Conservation (phyloP, 2,797 vertebrate species). For the Psittacula derbiana region DNA sequence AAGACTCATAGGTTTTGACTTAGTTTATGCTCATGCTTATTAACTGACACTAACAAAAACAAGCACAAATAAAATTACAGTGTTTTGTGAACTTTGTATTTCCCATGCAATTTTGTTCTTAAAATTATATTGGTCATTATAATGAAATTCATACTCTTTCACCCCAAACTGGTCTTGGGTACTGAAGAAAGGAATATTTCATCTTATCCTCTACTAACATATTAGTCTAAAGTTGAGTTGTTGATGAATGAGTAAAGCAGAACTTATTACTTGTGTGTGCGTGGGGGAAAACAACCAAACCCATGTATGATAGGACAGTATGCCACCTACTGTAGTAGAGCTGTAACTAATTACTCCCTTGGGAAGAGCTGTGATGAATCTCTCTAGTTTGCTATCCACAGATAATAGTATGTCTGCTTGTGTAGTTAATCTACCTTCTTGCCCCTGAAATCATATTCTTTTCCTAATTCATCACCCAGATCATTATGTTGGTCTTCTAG, state of each 20-base stretch:
- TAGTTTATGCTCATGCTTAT: neutral
- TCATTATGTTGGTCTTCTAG: neutral
- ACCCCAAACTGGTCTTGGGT: neutral
- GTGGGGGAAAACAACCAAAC: neutral
- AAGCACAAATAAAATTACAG: neutral
- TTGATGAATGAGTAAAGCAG: neutral
- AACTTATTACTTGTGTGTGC: neutral
- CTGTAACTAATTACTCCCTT: neutral
- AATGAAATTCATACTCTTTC: neutral
- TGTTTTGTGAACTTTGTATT: neutral
- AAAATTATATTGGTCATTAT: neutral
- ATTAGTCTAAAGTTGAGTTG: neutral
- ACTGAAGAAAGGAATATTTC: neutral
- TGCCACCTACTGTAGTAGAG: neutral
- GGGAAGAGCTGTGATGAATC: neutral
- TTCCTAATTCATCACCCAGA: neutral
- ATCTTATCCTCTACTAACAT: neutral
- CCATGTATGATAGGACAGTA: neutral
- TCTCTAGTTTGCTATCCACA: neutral
- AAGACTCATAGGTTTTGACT: neutral
- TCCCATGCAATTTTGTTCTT: neutral
- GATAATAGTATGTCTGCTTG: neutral
- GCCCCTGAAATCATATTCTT: neutral
- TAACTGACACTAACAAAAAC: neutral
- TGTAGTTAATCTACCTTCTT: neutral